Evolutionary conservation across 2,113 vertebrate species (phyloP).

Genomic region (Hemicordylus capensis): DNA sequence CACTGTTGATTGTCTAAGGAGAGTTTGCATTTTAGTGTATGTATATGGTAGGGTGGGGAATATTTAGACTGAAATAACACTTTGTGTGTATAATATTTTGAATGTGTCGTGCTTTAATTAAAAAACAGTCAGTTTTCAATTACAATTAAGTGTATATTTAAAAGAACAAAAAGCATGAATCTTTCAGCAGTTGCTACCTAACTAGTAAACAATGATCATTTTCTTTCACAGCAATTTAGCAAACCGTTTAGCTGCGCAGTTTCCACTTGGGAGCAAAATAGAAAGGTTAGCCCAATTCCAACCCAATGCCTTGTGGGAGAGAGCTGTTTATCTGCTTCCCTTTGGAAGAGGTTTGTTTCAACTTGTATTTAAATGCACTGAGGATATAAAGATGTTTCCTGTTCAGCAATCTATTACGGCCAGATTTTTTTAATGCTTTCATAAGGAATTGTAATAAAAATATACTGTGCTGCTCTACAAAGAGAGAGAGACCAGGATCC

Average conservation of each 20-base stretch:
- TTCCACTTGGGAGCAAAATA: constrained; percentile 49
- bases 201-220: background rate
- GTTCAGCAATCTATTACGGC: constrained; percentile 62
- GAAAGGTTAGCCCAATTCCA: constrained; percentile 14
- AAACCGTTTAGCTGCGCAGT: constrained; percentile 29
- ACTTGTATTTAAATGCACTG: constrained; percentile 53
- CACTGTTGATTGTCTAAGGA: background rate
- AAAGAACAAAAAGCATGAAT: background rate
- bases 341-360: constrained; percentile 57
- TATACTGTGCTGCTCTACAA: background rate
- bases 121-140: background rate
- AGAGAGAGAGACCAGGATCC: background rate
- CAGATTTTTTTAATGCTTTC: constrained; percentile 44
- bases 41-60: background rate
- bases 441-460: background rate
- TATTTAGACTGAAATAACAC: background rate
- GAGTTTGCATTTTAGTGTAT: background rate
- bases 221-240: constrained; percentile 29
- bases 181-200: background rate
- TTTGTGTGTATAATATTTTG: background rate
- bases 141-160: background rate
- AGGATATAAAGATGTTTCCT: constrained; percentile 68
- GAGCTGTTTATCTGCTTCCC: constrained; percentile 61
- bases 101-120: background rate
- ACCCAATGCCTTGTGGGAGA: constrained; percentile 26